Evolutionary conservation across 2,888 invertebrate species (phyloP).

Genomic region (Endomychus coccineus): DNA sequence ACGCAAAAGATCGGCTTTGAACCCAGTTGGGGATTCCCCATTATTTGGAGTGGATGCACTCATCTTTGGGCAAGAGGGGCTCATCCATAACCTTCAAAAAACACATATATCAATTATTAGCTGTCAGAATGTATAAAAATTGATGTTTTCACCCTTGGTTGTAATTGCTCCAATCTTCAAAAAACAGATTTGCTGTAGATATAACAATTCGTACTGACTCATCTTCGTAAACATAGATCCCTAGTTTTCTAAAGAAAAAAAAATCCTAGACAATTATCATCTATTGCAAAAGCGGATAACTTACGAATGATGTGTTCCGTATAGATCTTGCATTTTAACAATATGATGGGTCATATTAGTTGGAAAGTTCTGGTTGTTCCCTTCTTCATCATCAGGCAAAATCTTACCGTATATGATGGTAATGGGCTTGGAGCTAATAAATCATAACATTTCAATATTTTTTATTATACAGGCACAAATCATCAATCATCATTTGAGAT

Average conservation of each 20-base stretch:
- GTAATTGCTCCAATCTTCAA: slow-evolving; percentile 89
- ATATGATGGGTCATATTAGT: slow-evolving; percentile 60
- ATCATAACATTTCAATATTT: too few relatives aligned
- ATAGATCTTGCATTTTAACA: slow-evolving; percentile 68
- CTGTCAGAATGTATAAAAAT: too few relatives aligned
- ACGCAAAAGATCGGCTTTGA: slow-evolving; percentile 67
- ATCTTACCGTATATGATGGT: slow-evolving; percentile 73
- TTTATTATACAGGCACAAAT: too few relatives aligned
- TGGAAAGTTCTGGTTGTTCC: slow-evolving; percentile 48
- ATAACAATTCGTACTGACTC: slow-evolving; percentile 77
- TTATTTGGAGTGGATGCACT: slow-evolving; percentile 45
- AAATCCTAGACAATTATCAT: too few relatives aligned
- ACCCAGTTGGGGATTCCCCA: slow-evolving; percentile 79
- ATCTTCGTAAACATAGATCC: slow-evolving; percentile 75
- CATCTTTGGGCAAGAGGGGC: slow-evolving; percentile 66
- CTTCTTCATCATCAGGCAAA: slow-evolving; percentile 42
- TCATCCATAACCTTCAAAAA: slow-evolving; percentile 87
- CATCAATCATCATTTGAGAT: too few relatives aligned
- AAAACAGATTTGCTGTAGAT: slow-evolving; percentile 86
- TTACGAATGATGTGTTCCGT: slow-evolving; percentile 83
- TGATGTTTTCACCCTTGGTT: slow-evolving; percentile 73
- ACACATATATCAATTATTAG: too few relatives aligned
- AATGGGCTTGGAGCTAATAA: slow-evolving; percentile 59
- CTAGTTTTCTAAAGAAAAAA: slow-evolving; percentile 82
- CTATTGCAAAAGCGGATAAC: too few relatives aligned